Conservation (phyloP, 2,797 vertebrate species). For the Selene dorsalis region DNA sequence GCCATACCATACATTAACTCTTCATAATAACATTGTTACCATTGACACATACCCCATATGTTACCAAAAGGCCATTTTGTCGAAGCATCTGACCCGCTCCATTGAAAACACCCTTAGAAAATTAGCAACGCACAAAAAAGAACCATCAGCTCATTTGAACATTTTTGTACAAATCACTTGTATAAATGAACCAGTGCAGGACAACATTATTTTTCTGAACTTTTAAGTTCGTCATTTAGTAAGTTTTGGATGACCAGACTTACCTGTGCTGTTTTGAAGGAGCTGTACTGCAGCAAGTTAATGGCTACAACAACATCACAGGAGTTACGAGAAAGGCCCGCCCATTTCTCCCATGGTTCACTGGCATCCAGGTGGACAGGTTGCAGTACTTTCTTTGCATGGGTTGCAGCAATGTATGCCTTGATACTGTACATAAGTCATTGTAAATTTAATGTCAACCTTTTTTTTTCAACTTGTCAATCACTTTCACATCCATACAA, state of each 20-base stretch:
- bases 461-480: not conserved
- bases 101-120: slow-evolving; percentile 78
- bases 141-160: not conserved
- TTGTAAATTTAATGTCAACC: not conserved
- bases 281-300: slow-evolving; percentile 83
- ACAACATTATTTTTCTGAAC: not conserved
- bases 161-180: not conserved
- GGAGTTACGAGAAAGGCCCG: slow-evolving; percentile 69
- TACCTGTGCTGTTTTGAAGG: slow-evolving; percentile 82
- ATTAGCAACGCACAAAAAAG: not conserved
- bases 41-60: slow-evolving; percentile 77
- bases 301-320: slow-evolving; percentile 81
- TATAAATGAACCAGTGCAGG: not conserved
- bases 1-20: not conserved
- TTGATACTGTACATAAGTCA: slow-evolving; percentile 76
- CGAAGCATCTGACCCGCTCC: slow-evolving; percentile 81
- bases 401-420: slow-evolving; percentile 80
- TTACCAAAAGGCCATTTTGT: slow-evolving; percentile 80
- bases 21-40: not conserved
- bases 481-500: not conserved
- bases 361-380: slow-evolving; percentile 81
- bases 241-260: not conserved
- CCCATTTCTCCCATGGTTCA: slow-evolving; percentile 83
- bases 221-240: not conserved
- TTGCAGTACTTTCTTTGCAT: slow-evolving; percentile 76